These are phyloP conservation scores for Australoheros scitulus DNA, from an alignment of 2,113 vertebrate species.

Conservation along the genomic window DNA sequence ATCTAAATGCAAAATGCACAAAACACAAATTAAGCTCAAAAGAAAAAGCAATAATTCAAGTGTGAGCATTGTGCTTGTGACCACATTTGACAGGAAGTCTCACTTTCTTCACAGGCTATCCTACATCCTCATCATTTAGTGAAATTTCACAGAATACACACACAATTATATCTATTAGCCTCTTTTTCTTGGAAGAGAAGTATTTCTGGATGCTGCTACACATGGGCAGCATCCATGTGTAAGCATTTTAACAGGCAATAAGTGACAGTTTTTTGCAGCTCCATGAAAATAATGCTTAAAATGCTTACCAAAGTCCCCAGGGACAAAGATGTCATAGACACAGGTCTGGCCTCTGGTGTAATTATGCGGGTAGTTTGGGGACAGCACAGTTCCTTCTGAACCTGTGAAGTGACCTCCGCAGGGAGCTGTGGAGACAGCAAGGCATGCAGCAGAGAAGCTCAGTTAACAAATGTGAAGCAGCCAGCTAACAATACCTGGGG, in stretches of 20 bases:
- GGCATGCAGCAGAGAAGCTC: constrained; percentile 37
- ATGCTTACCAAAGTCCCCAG: constrained; percentile 96
- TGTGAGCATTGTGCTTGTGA: constrained; percentile 29
- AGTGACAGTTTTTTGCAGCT: constrained; percentile 13
- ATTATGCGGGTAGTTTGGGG: constrained; percentile 97
- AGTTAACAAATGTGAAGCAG: constrained; percentile 52
- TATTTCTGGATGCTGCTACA: not conserved
- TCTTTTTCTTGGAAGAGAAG: not conserved
- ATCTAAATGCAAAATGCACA: constrained; percentile 22
- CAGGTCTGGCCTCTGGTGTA: constrained; percentile 94
- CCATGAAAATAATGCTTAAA: constrained; percentile 33
- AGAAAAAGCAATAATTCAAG: constrained; percentile 36
- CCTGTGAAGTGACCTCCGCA: constrained; percentile 95
- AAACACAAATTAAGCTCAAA: constrained; percentile 15
- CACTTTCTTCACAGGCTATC: constrained; percentile 7
- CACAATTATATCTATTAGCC: not conserved
- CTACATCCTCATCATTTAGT: constrained; percentile 22
- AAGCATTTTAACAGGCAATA: not conserved
- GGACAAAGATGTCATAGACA: constrained; percentile 93
- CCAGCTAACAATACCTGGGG: constrained; percentile 29
- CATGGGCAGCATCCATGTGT: not conserved
- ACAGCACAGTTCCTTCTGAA: constrained; percentile 95
- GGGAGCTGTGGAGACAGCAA: constrained; percentile 83
- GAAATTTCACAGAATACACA: constrained; percentile 21
- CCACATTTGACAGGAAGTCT: constrained; percentile 26